phyloP scores from a whole-genome alignment of 2,113 vertebrate species.

The Cryptoleucopteryx plumbea region DNA sequence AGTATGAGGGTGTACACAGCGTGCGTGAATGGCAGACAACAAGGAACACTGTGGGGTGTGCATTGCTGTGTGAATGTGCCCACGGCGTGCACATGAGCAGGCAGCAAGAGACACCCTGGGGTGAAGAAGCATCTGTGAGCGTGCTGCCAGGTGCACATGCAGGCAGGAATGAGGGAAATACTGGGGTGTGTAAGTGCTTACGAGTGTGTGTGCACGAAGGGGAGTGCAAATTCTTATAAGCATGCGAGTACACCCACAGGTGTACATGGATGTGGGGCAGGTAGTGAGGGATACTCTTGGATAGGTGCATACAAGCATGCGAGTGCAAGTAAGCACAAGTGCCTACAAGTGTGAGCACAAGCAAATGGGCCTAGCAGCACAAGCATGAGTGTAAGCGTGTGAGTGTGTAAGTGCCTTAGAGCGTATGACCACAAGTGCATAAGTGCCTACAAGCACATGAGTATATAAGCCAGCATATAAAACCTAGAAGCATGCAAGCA shows the following conservation, averaged over 20 bases:
- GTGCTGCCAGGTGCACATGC: neutral
- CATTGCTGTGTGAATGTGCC: neutral
- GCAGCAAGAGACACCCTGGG: neutral
- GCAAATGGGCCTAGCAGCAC: neutral
- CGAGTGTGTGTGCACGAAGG: fast-evolving
- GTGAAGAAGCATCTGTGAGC: neutral
- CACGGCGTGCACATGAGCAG: fast-evolving
- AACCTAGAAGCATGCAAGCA: neutral
- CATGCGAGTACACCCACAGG: fast-evolving
- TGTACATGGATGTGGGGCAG: too few species aligned
- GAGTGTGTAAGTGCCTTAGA: neutral
- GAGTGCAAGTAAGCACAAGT: neutral
- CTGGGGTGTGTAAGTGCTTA: neutral
- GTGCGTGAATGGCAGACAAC: neutral
- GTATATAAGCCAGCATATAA: neutral
- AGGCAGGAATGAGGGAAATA: neutral
- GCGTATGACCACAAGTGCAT: fast-evolving
- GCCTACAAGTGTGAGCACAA: neutral
- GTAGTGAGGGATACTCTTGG: neutral
- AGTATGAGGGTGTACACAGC: neutral
- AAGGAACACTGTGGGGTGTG: neutral
- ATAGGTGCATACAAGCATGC: neutral
- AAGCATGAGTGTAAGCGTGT: fast-evolving
- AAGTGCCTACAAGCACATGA: neutral
- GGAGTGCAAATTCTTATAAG: neutral